Evolutionary conservation across 2,888 invertebrate species (phyloP), one percentile per base, ranked within the genome.

Genomic region (Oligia latruncula): DNA sequence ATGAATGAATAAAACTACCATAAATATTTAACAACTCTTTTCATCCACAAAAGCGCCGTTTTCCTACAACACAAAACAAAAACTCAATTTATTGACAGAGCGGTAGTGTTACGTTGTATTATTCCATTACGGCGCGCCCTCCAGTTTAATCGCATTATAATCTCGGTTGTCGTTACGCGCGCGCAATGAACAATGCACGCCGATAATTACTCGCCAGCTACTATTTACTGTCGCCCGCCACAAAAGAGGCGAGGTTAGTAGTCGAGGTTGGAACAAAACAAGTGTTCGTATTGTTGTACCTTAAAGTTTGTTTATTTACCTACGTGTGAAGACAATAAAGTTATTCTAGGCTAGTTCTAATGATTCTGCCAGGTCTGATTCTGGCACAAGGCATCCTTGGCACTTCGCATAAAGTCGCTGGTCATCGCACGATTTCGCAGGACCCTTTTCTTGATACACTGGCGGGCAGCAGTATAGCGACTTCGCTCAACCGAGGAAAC

Each of bases 141-240:
- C 81, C 72, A 20, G 35, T 79, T 81, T 86, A 89, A 85, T 88
- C 84, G 87, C 71, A 85, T 92, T 93, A 92, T 92, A 93, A 94
- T 93, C 92, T 92, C 88, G 90, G 87, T 81, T 88, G 89, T 92
- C 92, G 91, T 93, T 93, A 91, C 90, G 82, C 83, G 88, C 82
- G 80, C 75, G 84, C 84, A 87, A 83, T 86, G 91, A 91, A 94
- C 94, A 94, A 94, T 93, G 89, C 88, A 76, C 82, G 71, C 84
- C 90, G 90, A 92, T 94, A 93, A 94, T 94, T 93, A 93, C 91
- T 91, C 89, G 87, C 87, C 86, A 90, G 71, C 81, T 76, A 92
- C 92, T 92, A 93, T 93, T 92, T 92, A 92, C 90, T 90, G 86
- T 73, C 77, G 52, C 67, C 83, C 73, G 46, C 82, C 81, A 88